Evolutionary conservation across 2,888 invertebrate species (phyloP).

Genomic region (Blera fallax): DNA sequence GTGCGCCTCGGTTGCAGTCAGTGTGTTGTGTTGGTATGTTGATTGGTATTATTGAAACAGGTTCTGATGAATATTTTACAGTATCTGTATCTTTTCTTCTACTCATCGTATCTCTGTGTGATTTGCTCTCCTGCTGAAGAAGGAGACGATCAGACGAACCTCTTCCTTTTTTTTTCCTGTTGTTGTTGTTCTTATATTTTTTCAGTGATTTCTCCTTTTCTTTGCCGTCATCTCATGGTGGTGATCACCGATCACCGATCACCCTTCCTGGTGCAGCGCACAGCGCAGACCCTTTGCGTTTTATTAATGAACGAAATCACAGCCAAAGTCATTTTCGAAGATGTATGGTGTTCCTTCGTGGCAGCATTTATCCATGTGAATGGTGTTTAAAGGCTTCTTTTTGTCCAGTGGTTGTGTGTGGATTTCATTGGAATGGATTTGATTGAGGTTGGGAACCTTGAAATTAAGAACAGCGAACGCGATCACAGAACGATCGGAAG

Average conservation of each 20-base stretch:
- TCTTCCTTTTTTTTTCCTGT: background rate
- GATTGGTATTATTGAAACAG: slow-evolving; percentile 73
- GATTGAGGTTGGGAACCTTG: slow-evolving; percentile 72
- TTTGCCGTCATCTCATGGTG: background rate
- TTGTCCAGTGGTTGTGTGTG: slow-evolving; percentile 8
- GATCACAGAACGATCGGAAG: slow-evolving; percentile 53
- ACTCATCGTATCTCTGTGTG: slow-evolving; percentile 40
- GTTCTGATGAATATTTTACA: slow-evolving; percentile 71
- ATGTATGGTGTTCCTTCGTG: slow-evolving; percentile 61
- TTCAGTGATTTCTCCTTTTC: background rate
- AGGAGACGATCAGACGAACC: slow-evolving; percentile 26
- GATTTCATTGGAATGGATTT: slow-evolving; percentile 67
- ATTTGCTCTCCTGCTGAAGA: slow-evolving; percentile 40
- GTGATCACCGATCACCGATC: slow-evolving; percentile 52
- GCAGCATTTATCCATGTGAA: slow-evolving; percentile 63
- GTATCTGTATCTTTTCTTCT: slow-evolving; percentile 50
- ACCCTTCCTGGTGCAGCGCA: slow-evolving; percentile 11
- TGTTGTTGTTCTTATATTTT: too few relatives aligned
- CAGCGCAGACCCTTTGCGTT: slow-evolving; percentile 56
- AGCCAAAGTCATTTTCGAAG: slow-evolving; percentile 66
- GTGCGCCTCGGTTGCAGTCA: slow-evolving; percentile 60
- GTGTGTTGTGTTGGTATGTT: slow-evolving; percentile 72
- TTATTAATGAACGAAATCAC: slow-evolving; percentile 72
- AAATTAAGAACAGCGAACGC: slow-evolving; percentile 67
- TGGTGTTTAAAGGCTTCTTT: slow-evolving; percentile 54